Evolutionary conservation across 2,888 invertebrate genomes (phyloP).

Genomic region (Bellardia bayeri): DNA sequence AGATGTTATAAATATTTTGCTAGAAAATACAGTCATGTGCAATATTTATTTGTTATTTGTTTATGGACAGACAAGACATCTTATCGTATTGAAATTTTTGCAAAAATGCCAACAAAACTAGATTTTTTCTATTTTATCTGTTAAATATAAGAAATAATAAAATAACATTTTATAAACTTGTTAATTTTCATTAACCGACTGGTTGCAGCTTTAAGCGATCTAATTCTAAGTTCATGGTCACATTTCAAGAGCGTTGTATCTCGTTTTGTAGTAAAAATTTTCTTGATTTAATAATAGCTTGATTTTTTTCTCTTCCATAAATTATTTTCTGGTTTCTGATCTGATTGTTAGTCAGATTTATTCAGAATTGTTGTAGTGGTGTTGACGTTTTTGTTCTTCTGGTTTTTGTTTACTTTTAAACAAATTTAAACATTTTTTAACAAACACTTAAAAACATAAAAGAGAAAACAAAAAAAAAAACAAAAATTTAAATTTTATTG

Average conservation of each 20-base stretch:
- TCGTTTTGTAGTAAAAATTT: neutral
- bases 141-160: neutral
- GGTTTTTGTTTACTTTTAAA: neutral
- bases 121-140: neutral
- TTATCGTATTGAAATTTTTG: conserved; percentile 39
- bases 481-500: conserved; percentile 27
- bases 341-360: conserved; percentile 26
- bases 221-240: conserved; percentile 63
- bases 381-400: conserved; percentile 7
- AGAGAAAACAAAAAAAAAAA: neutral
- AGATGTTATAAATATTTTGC: no score
- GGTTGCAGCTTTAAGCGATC: conserved; percentile 20
- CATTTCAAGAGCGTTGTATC: conserved; percentile 14
- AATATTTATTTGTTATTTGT: neutral
- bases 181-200: neutral
- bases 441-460: neutral
- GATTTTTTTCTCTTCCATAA: neutral
- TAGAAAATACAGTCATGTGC: neutral
- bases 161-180: conserved; percentile 40
- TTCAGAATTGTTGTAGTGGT: neutral
- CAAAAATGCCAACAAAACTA: conserved; percentile 39
- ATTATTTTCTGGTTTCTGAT: conserved; percentile 26
- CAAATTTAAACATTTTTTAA: neutral
- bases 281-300: conserved; percentile 5
- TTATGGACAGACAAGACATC: neutral